Conservation (phyloP, 92 coral and sea anemone species). For the Bergia sp. region DNA sequence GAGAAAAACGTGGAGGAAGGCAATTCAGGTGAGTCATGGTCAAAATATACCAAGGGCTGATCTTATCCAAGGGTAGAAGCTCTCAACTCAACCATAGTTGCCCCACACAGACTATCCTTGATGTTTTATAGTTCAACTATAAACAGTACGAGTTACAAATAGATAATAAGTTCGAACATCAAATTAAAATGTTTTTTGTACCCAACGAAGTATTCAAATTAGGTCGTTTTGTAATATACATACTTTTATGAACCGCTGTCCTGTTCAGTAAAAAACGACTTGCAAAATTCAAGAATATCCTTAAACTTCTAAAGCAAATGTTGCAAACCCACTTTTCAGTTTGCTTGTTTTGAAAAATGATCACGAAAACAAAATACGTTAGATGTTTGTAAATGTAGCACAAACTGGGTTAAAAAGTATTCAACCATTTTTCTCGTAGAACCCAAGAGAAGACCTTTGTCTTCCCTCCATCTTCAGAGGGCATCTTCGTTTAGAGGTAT, state of each 20-base stretch:
- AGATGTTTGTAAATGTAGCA: background rate
- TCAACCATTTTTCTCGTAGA: background rate
- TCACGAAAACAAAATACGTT: background rate
- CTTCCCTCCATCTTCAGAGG: conserved; percentile 41
- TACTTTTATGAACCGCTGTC: too few species aligned
- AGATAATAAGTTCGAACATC: too few species aligned
- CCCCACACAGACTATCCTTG: too few species aligned
- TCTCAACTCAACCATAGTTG: too few species aligned
- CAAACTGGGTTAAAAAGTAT: background rate
- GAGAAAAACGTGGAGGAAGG: conserved; percentile 61
- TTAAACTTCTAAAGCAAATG: too few species aligned
- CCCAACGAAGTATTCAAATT: background rate
- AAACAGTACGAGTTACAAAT: too few species aligned
- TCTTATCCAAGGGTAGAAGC: too few species aligned
- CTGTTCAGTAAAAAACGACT: too few species aligned
- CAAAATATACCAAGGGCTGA: too few species aligned
- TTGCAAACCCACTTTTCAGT: background rate
- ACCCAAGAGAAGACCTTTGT: conserved; percentile 33
- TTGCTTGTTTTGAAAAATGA: too few species aligned
- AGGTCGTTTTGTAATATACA: background rate
- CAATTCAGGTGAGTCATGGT: conserved; percentile 56
- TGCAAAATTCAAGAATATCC: background rate
- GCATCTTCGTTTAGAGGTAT: conserved; percentile 40
- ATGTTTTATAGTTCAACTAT: background rate
- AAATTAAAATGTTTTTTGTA: too few species aligned